Evolutionary conservation across 2,797 vertebrate genomes (phyloP), one percentile per base, ranked within the genome.

Genomic region (Micromesistius poutassou): DNA sequence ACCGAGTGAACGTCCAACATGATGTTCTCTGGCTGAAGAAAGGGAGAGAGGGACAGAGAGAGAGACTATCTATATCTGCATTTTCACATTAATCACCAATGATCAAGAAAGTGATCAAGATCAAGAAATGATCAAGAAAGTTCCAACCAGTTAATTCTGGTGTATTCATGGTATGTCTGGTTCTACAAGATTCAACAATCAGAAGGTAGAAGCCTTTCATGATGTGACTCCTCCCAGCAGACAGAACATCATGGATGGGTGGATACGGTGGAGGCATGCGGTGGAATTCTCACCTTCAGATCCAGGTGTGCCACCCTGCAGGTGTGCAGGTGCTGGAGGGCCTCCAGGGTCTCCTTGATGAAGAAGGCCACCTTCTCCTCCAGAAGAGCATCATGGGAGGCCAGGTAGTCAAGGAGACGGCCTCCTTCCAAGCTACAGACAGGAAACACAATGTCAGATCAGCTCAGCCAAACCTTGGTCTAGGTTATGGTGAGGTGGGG

Each of bases 281-380:
- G 25, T 12, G 25, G n/a, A 25, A 9, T n/a, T 28, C 62, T 88
- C 85, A 99, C 98, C 97, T 99, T 99, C 78, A 99, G 93, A 85
- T 99, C 98, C 86, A 99, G 88, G 83, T 99, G 97, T 50, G 95
- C 96, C 3, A 99, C 96, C 80, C 96, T 93, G 90, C 98, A 98
- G 85, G 96, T 98, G 85, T 99, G 98, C 78, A 99, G 96, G 79
- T 99, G 96, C 87, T 98, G 96, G 83, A 99, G 89, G 0, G 97
- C 98, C 87, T 98, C 97, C 84, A 97, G 92, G 0, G 95, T 97
- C 81, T 98, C 97, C 79, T 95, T 95, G 71, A 99, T 95, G 25
- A 98, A 99, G 88, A 97, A 98, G 0, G 97, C 96, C 6, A 99
- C 96, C 86, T 97, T 98, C 82, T 99, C 98, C 87, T 99, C 98